Base-by-base conservation (phyloP, 2,888 invertebrate genomes). In the Orchesellides sinensis region DNA sequence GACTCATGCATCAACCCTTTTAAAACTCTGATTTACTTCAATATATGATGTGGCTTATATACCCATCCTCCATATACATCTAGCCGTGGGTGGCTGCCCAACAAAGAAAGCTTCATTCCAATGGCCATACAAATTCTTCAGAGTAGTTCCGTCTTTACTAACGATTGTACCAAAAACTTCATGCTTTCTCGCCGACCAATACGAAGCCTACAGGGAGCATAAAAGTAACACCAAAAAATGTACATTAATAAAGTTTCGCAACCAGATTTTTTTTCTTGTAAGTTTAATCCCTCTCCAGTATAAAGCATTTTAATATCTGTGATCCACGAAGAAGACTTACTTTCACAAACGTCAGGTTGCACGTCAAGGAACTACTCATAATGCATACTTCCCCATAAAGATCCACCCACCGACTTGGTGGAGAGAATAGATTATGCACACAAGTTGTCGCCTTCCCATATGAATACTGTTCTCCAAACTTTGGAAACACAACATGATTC, bases 381-480 rank as follows among this genome's bases (percentile, higher is more conserved):
- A 96, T 94, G 88, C 93, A 92, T 91, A 95, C 92, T 89, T 96
- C 96, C 0, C 96, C 96, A 89, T 96, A 96, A 90, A 95, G 95
- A 90, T 96, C 96, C 79, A 96, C 95, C 95, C 95, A 96, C 29
- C 96, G 92, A 90, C 95, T 95, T 0, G 95, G 94, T 79, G 95
- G 94, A 35, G 87, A 86, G 90, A 96, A 94, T 88, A 96, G 90
- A 89, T 96, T 96, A 90, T 96, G 96, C 0, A 96, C 95, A 90
- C 96, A 96, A 0, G 96, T 95, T 49, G 96, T 96, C 75, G 96
- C 94, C 91, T 95, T 95, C 89, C 95, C 95, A 94, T 95, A 95
- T 72, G 92, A 92, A 89, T 95, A 95, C 87, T 93, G 92, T 89
- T 94, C 94, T 12, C 93, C 93, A 56, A 93, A 93, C 88, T 92